phyloP scores from a whole-genome alignment of 2,113 vertebrate species.

The Chamaea fasciata region DNA sequence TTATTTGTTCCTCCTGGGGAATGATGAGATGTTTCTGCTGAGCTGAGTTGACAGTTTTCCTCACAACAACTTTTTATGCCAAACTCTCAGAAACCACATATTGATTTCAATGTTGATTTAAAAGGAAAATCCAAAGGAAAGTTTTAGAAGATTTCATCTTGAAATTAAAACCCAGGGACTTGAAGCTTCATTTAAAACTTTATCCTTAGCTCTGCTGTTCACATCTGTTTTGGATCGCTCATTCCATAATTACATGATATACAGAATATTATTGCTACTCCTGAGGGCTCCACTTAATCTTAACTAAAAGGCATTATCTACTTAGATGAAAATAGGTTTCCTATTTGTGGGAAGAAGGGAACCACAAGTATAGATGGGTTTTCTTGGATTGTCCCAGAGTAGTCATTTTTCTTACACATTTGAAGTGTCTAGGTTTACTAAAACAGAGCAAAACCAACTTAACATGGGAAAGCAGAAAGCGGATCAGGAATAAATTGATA shows the following conservation, averaged over 20 bases:
- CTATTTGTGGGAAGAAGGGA: background rate
- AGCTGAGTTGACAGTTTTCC: background rate
- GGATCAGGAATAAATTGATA: background rate
- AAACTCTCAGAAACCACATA: background rate
- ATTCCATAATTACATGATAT: background rate
- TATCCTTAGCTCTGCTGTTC: background rate
- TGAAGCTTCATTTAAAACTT: background rate
- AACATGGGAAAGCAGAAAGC: background rate
- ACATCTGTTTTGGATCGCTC: background rate
- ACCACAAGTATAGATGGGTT: background rate
- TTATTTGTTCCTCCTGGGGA: background rate
- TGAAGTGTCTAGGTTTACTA: background rate
- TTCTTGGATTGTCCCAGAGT: background rate
- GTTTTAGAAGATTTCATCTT: background rate
- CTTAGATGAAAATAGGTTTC: background rate
- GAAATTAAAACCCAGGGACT: background rate
- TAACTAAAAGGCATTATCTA: background rate
- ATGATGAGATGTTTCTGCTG: background rate
- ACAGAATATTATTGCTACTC: background rate
- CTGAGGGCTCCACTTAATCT: background rate
- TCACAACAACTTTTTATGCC: background rate
- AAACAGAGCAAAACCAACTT: background rate
- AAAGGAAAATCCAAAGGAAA: background rate
- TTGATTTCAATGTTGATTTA: background rate
- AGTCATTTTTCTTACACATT: background rate